These are phyloP conservation scores for Pseudorasbora parva DNA, from an alignment of 2,113 vertebrate genomes.

Conservation along the genomic window DNA sequence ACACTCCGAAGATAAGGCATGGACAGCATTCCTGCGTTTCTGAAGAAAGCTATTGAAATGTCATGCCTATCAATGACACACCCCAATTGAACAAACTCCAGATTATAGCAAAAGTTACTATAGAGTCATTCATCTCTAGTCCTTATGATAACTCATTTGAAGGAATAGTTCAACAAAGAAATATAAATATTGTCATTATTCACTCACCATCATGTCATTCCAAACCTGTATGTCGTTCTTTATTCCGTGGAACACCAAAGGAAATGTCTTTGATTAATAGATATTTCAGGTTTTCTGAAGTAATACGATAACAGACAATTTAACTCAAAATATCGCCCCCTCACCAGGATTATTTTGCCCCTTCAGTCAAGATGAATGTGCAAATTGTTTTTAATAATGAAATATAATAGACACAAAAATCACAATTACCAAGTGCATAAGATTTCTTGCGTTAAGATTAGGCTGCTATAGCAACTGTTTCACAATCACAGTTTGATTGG, in stretches of 20 bases:
- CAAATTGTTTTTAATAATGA: too few species aligned
- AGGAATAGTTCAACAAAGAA: slow-evolving; percentile 5
- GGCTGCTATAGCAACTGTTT: too few species aligned
- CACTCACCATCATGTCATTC: background rate
- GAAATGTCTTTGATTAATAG: background rate
- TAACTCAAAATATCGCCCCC: background rate
- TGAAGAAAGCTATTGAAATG: slow-evolving; percentile 3
- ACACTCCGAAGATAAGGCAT: slow-evolving; percentile 42
- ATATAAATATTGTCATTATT: background rate
- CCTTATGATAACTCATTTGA: slow-evolving; percentile 2
- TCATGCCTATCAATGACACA: slow-evolving; percentile 10
- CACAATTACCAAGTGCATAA: too few species aligned
- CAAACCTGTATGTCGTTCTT: background rate
- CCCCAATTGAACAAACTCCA: background rate
- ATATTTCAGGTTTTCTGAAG: background rate
- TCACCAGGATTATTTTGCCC: too few species aligned
- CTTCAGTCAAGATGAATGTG: too few species aligned
- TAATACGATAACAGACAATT: background rate
- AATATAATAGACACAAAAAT: too few species aligned
- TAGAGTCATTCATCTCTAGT: background rate
- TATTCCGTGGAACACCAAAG: background rate
- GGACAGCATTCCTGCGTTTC: slow-evolving; percentile 17
- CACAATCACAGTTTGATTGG: too few species aligned
- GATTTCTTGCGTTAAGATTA: too few species aligned
- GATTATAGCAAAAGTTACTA: background rate